Evolutionary conservation across 2,888 invertebrate genomes (phyloP), one percentile per base, ranked within the genome.

Genomic region (Coelopa pilipes): DNA sequence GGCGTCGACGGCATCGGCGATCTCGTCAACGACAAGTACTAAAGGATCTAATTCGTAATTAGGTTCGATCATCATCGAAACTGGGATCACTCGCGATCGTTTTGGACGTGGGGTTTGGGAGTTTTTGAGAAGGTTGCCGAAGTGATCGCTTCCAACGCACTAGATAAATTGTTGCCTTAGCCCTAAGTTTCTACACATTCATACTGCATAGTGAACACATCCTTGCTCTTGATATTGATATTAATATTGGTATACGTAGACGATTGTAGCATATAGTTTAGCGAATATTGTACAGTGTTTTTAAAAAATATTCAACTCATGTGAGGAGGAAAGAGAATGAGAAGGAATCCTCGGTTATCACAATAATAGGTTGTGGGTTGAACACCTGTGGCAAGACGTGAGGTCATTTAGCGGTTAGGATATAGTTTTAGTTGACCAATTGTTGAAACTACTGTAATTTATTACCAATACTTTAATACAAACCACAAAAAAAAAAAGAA

Each of bases 1-100:
- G 83, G 84, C 45, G 86, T 86, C 11, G 86, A 87, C 72, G 84
- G 83, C 55, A 87, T 87, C 15, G 83, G 81, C 24, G 87, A 87
- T 78, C 80, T 87, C 47, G 86, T 86, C 11, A 85, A 85, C 79
- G 86, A 86, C 72, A 83, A 80, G 73, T 80, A 76, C 47, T 80
- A 75, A 70, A 46, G 34, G 34, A 34, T 34, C 13, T 59, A 2
- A 3, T 11, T 67, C n/a, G 66, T 66, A 66, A 24, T 24, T 49
- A 19, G 34, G 4, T 34, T 34, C 2, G 34, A 34, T 34, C 34
- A 4, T 34, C 34, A 4, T 34, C 34, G 7, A 34, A 34, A 34
- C 34, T 34, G 7, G 34, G 34, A 34, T 34, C 2, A 34, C 7
- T 34, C 7, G 34, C n/a, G n/a, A n/a, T n/a, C n/a, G n/a, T n/a